These are phyloP conservation scores for Drosophila auraria DNA, from an alignment of 1,140 invertebrate species.

Conservation along the genomic window DNA sequence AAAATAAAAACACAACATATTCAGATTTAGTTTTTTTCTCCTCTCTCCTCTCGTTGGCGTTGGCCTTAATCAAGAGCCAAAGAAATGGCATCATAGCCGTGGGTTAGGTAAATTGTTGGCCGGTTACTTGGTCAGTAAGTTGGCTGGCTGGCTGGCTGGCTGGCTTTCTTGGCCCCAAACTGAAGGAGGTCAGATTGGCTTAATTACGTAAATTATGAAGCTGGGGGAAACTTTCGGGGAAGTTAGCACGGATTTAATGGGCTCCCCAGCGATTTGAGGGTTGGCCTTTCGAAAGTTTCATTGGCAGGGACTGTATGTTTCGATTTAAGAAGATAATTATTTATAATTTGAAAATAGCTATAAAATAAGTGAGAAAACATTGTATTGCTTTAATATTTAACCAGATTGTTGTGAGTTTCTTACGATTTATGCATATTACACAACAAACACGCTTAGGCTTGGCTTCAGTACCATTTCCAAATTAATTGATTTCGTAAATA, in stretches of 20 bases:
- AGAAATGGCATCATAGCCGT: constrained; percentile 64
- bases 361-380: too few species aligned
- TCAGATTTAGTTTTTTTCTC: constrained; percentile 42
- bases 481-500: neutral
- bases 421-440: too few species aligned
- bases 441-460: too few species aligned
- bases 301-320: neutral
- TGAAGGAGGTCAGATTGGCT: constrained; percentile 23
- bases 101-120: constrained; percentile 34
- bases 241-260: constrained; percentile 13
- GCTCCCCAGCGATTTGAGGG: neutral
- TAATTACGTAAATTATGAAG: constrained; percentile 43
- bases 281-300: constrained; percentile 2
- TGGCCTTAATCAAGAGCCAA: constrained; percentile 70
- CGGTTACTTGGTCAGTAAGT: constrained; percentile 51
- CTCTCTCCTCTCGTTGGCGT: neutral
- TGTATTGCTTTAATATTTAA: too few species aligned
- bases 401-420: too few species aligned
- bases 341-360: neutral
- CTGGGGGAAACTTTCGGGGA: constrained; percentile 27
- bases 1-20: constrained; percentile 30
- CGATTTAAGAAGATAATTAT: neutral
- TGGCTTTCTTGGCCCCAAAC: constrained; percentile 33
- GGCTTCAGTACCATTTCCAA: neutral
- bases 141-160: constrained; percentile 15